Base-by-base conservation (phyloP, 2,888 invertebrate species). In the Stegana nigrithorax region DNA sequence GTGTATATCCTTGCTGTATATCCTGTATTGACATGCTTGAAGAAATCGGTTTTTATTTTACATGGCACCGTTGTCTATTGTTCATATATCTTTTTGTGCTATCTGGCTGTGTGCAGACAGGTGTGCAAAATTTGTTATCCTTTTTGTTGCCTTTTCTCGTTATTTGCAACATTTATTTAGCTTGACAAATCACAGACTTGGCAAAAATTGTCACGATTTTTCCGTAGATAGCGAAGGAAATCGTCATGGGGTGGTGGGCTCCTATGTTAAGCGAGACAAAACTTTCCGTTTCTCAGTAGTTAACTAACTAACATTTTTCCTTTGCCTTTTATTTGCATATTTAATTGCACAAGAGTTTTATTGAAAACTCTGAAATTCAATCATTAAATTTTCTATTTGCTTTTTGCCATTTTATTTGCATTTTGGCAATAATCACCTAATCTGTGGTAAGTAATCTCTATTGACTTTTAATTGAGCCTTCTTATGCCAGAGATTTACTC, bases 41-140 rank as follows among this genome's bases (percentile, higher is more conserved):
- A 10, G n/a, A n/a, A 39, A 14, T 39, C 17, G 14, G 39, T 17
- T 39, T 39, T n/a, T 39, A 39, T 39, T 8, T 39, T 39, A 4
- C 39, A 39, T 39, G 39, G 39, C 39, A 8, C 2, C 17, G n/a
- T n/a, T 39, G 17, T 42, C 14, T 4, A 4, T 2, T 14, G 14
- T 45, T 45, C 23, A 21, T 23, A 23, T 23, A 45, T 45, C 8
- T 2, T 42, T 14, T 45, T 3, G 7, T 45, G 7, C 21, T 45
- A 23, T 45, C 17, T 45, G 10, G 6, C 25, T 47, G 32, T 72
- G 68, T 65, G 61, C 76, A 76, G 77, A 74, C 74, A 78, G 78
- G 78, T 78, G 78, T 78, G 77, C 73, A 76, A 76, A 78, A 78
- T 76, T 72, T 62, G 19, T 21, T 21, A 17, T 19, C 21, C 10